Conservation (phyloP, 2,888 invertebrate species). For the Diarsia rubi region DNA sequence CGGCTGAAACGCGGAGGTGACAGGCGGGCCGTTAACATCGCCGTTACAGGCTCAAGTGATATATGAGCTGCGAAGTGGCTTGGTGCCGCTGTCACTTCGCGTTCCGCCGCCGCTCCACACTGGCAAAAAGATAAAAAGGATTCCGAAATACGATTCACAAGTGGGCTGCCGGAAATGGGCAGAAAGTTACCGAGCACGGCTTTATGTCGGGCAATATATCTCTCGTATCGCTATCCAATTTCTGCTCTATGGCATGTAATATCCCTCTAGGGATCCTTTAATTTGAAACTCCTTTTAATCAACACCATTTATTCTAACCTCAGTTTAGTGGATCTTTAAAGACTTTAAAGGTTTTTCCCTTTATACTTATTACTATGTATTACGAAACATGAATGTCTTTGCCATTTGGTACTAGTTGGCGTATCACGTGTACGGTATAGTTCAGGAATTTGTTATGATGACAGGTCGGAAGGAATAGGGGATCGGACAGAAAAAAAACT, state of each 20-base stretch:
- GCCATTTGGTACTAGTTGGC: neutral
- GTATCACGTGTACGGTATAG: neutral
- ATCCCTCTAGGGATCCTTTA: slow-evolving; percentile 85
- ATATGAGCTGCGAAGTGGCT: slow-evolving; percentile 90
- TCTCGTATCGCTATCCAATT: slow-evolving; percentile 89
- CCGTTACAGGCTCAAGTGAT: slow-evolving; percentile 88
- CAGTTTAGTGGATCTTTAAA: slow-evolving; percentile 61
- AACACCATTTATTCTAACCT: slow-evolving; percentile 81
- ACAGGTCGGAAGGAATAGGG: neutral
- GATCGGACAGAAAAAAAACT: too few species aligned
- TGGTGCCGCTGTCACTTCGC: slow-evolving; percentile 88
- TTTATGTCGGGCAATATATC: slow-evolving; percentile 89
- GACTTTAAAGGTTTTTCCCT: slow-evolving; percentile 33
- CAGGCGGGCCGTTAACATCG: slow-evolving; percentile 87
- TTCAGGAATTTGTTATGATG: neutral
- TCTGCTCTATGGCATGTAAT: slow-evolving; percentile 89
- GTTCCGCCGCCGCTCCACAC: slow-evolving; percentile 81
- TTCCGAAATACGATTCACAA: slow-evolving; percentile 90
- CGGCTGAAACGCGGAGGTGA: slow-evolving; percentile 85
- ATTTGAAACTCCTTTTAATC: slow-evolving; percentile 86
- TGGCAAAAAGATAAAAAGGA: slow-evolving; percentile 90
- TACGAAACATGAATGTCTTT: neutral
- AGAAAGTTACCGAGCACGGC: slow-evolving; percentile 88
- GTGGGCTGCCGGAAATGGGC: slow-evolving; percentile 89
- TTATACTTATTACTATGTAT: slow-evolving; percentile 21